Conservation (phyloP, 2,113 vertebrate species). For the Seriola dumerili region DNA sequence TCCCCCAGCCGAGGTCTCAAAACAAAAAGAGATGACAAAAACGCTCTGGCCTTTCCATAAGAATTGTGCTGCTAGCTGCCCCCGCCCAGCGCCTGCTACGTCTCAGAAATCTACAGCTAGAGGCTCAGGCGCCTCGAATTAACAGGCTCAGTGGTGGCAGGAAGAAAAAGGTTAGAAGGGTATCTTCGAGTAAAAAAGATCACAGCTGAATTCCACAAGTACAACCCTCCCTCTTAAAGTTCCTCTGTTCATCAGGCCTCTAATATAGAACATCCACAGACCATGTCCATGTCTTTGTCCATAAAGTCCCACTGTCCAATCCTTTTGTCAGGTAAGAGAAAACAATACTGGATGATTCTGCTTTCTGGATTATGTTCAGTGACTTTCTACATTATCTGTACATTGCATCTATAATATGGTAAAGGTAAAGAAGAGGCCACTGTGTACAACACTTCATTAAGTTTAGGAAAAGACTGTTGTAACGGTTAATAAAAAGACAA, state of each 20-base stretch:
- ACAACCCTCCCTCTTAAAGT: background rate
- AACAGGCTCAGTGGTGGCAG: conserved; percentile 35
- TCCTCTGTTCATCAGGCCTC: background rate
- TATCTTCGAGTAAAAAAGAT: conserved; percentile 23
- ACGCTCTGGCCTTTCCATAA: conserved; percentile 11
- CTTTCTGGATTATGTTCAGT: background rate
- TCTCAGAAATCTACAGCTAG: conserved; percentile 1
- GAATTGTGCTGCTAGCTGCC: conserved; percentile 27
- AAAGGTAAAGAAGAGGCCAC: too few relatives aligned
- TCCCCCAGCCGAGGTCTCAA: conserved; percentile 50
- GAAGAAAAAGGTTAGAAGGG: background rate
- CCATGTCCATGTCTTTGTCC: too few relatives aligned
- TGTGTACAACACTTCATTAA: background rate
- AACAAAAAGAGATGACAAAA: conserved; percentile 65
- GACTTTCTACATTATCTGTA: background rate
- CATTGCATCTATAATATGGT: background rate
- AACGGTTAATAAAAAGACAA: background rate
- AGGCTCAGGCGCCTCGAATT: conserved; percentile 2
- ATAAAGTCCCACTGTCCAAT: background rate
- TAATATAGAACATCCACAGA: background rate
- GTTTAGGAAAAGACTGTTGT: background rate
- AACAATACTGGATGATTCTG: background rate
- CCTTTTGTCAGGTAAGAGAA: background rate
- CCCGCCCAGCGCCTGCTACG: background rate
- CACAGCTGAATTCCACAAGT: conserved; percentile 17